Evolutionary conservation across 1,140 invertebrate species (phyloP).

Genomic region (Lepidurus couesii): DNA sequence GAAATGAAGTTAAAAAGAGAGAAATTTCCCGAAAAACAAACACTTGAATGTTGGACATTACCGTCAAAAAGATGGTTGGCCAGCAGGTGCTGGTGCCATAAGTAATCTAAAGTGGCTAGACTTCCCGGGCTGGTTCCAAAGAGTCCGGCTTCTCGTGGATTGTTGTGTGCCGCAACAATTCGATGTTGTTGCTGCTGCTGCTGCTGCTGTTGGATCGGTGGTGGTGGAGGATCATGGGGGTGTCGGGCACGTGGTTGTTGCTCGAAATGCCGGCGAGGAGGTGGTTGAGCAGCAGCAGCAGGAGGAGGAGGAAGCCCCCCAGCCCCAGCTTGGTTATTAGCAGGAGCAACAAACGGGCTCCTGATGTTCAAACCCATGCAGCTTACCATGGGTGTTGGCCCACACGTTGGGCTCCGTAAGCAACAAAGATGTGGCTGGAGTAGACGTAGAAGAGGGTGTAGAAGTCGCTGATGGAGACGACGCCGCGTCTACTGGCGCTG

Average conservation of each 20-base stretch:
- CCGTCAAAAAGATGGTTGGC: conserved; percentile 17
- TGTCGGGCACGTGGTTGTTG: background rate
- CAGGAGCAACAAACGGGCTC: conserved; percentile 1
- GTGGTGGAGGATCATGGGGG: background rate
- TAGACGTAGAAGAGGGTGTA: background rate
- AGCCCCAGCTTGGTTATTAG: conserved; percentile 29
- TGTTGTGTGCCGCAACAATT: background rate
- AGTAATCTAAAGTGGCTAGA: conserved; percentile 19
- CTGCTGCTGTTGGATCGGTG: conserved; percentile 2
- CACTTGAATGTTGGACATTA: background rate
- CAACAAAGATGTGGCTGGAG: background rate
- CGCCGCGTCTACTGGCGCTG: background rate
- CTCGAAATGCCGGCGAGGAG: conserved; percentile 28
- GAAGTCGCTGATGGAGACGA: background rate
- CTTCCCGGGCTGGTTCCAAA: conserved; percentile 20
- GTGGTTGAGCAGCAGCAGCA: conserved; percentile 24
- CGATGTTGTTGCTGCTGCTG: background rate
- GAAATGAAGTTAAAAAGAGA: too few species aligned
- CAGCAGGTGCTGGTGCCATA: conserved; percentile 17
- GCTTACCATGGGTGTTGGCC: conserved; percentile 32
- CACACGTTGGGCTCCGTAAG: conserved; percentile 32
- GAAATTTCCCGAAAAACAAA: too few species aligned
- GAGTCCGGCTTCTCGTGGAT: background rate
- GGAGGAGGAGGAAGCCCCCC: conserved; percentile 26
- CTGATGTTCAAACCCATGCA: conserved; percentile 28